A percentile compares a stretch with the other conserved stretches of the same genome.
Evolutionary conservation across 1,140 invertebrate genomes (phyloP).

Genomic region (Neoseiulus cucumeris): DNA sequence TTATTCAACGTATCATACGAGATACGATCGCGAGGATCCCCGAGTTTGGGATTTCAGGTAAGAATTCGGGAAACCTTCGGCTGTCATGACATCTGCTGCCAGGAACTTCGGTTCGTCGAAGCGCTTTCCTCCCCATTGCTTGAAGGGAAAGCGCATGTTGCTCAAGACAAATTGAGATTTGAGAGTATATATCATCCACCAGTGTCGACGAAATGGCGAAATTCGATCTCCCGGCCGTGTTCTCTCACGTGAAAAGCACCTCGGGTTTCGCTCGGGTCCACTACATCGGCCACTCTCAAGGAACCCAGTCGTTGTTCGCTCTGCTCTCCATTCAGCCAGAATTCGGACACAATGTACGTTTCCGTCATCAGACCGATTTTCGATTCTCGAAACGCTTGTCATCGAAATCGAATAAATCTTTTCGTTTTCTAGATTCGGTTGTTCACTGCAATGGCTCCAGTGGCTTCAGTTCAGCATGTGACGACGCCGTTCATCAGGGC

Average conservation of each 20-base stretch:
- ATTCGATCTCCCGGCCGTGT: not conserved
- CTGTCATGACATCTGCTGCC: too few relatives aligned
- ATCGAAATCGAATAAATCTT: too few relatives aligned
- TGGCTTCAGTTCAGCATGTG: not conserved
- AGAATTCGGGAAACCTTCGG: too few relatives aligned
- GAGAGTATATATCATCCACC: too few relatives aligned
- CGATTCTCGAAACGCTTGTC: not conserved
- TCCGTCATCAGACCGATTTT: not conserved
- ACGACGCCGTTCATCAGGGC: not conserved
- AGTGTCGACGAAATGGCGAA: not conserved
- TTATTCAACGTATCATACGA: constrained; percentile 36
- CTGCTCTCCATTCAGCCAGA: not conserved
- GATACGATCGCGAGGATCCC: not conserved
- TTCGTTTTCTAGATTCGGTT: not conserved
- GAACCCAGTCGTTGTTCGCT: not conserved
- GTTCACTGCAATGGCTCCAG: not conserved
- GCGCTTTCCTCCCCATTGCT: too few relatives aligned
- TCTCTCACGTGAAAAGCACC: not conserved
- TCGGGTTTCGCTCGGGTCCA: not conserved
- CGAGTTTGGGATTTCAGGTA: not conserved
- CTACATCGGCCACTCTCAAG: constrained; percentile 4
- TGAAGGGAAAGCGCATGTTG: too few relatives aligned
- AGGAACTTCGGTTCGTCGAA: too few relatives aligned
- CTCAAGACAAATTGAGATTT: too few relatives aligned
- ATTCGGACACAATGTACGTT: constrained; percentile 15